These are phyloP conservation scores for Merluccius polli DNA, from an alignment of 2,797 vertebrate genomes.

Conservation along the genomic window DNA sequence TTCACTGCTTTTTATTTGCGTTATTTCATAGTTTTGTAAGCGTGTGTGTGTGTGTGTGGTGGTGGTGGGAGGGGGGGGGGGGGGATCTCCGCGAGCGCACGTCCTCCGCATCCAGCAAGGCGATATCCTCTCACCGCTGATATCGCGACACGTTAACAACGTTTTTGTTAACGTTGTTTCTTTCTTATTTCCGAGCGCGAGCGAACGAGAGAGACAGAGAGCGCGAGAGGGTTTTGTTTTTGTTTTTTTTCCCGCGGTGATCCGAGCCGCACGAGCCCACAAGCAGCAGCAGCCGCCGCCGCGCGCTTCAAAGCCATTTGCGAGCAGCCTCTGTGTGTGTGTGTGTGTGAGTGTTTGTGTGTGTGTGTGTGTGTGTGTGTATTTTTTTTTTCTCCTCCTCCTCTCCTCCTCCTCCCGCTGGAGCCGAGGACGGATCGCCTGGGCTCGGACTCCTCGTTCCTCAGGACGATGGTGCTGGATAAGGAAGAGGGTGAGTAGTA, in stretches of 20 bases:
- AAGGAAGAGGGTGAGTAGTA: conserved; percentile 99
- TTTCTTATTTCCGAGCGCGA: no score
- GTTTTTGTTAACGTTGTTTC: no score
- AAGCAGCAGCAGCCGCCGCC: conserved; percentile 71
- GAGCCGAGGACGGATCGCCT: conserved; percentile 88
- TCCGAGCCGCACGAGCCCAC: conserved; percentile 78
- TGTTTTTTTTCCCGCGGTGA: conserved; percentile 67
- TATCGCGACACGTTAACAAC: conserved; percentile 57
- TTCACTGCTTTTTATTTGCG: conserved; percentile 62
- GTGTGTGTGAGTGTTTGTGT: conserved; percentile 33
- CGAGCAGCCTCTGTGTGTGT: conserved; percentile 64
- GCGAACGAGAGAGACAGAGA: no score
- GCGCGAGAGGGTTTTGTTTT: neutral
- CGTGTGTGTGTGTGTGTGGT: no score
- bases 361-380: no score
- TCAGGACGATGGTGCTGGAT: conserved; percentile 99
- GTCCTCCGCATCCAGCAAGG: conserved; percentile 49
- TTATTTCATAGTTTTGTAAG: conserved; percentile 57
- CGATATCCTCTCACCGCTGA: conserved; percentile 46
- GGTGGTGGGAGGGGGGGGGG: no score
- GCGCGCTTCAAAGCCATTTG: conserved; percentile 58
- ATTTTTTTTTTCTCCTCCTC: no score
- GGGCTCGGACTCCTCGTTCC: conserved; percentile 85
- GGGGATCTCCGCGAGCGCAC: conserved; percentile 55
- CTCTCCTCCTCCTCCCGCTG: conserved; percentile 54